A percentile compares a stretch with the other conserved stretches of the same genome.
These are phyloP conservation scores for Apodemia zela DNA, from an alignment of 2,888 invertebrate genomes.

Conservation along the genomic window DNA sequence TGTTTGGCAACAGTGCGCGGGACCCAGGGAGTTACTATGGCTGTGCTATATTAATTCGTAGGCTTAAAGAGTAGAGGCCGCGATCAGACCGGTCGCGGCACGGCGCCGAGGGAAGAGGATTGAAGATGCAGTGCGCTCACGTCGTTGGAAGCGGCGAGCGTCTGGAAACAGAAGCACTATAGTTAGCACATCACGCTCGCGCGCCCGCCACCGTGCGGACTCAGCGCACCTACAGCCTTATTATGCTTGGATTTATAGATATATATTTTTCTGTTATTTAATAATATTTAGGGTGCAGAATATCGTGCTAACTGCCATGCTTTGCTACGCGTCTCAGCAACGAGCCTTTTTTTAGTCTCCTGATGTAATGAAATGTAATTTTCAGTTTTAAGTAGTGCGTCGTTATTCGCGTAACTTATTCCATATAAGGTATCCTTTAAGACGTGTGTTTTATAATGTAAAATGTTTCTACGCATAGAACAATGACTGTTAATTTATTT, in stretches of 20 bases:
- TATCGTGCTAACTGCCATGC: conserved; percentile 74
- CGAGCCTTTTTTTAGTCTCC: conserved; percentile 53
- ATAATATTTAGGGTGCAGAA: conserved; percentile 72
- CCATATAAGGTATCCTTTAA: conserved; percentile 69
- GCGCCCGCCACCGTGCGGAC: conserved; percentile 37
- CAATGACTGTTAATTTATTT: conserved; percentile 78
- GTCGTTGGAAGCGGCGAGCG: conserved; percentile 19
- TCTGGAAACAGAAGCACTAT: conserved; percentile 7
- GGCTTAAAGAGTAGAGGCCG: conserved; percentile 55
- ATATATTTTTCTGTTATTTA: conserved; percentile 64
- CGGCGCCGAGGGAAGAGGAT: conserved; percentile 25
- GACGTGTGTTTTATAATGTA: conserved; percentile 67
- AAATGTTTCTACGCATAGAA: conserved; percentile 69
- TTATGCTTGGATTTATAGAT: conserved; percentile 59
- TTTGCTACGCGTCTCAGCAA: conserved; percentile 71
- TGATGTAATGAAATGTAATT: conserved; percentile 37
- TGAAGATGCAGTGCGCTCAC: conserved; percentile 20
- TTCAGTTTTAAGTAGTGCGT: conserved; percentile 51
- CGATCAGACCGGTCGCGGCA: conserved; percentile 44
- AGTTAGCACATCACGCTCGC: conserved; percentile 25
- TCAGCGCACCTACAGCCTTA: conserved; percentile 33
- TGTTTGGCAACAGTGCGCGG: conserved; percentile 26
- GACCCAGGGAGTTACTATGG: conserved; percentile 54
- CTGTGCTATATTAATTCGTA: conserved; percentile 73
- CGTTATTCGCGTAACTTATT: conserved; percentile 70